These are phyloP conservation scores for Mesocentrotus franciscanus DNA, from an alignment of 53 echinoderm and acorn worm genomes.

Conservation along the genomic window DNA sequence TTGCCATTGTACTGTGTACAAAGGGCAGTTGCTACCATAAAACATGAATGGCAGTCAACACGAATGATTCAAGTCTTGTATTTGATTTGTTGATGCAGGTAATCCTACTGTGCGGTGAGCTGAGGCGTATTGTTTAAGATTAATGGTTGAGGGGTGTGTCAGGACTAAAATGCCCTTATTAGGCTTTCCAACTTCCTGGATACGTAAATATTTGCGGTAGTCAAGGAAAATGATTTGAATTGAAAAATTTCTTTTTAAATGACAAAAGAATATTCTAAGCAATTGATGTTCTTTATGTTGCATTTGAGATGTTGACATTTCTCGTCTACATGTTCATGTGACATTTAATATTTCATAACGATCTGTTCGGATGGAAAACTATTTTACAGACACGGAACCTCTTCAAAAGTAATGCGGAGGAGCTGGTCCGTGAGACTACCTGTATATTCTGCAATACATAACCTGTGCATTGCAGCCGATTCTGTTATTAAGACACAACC, in stretches of 20 bases:
- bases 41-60: background rate
- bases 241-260: too few species aligned
- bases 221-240: background rate
- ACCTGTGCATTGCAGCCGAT: too few species aligned
- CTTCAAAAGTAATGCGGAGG: too few species aligned
- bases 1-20: background rate
- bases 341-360: background rate
- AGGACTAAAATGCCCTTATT: background rate
- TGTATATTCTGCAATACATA: too few species aligned
- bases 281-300: background rate
- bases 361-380: too few species aligned
- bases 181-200: background rate
- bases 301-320: background rate
- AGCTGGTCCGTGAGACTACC: too few species aligned
- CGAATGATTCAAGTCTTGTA: background rate
- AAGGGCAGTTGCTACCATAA: background rate
- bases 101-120: background rate
- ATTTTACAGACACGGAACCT: too few species aligned
- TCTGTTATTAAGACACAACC: too few species aligned
- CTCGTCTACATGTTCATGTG: background rate
- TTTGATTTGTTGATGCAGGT: background rate
- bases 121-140: background rate
- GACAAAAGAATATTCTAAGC: too few species aligned
- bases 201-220: background rate
- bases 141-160: background rate